Evolutionary conservation across 2,888 invertebrate species (phyloP), one percentile per base, ranked within the genome.

Genomic region (Pachymerium ferrugineum): DNA sequence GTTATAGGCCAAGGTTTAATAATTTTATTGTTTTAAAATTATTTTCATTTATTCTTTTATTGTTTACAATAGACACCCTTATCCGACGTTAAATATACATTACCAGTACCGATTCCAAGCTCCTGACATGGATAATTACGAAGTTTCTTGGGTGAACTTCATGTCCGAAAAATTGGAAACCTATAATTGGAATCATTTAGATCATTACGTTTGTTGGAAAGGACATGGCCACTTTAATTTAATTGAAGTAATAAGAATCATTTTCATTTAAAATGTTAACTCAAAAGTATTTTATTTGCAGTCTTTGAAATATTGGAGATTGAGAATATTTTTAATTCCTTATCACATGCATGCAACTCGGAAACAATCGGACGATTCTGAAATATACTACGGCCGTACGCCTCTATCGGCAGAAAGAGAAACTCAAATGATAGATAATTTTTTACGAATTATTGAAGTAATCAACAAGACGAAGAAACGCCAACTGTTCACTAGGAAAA

Each of bases 141-240:
- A 96, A 82, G 91, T 94, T 42, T 97, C 96, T 0, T 93, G 93
- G 87, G 95, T 95, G 0, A 91, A 94, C 62, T 97, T 97, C 83
- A 91, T 91, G 0, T 94, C 95, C 0, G 96, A 97, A 83, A 94
- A 94, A 81, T 84, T 97, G 73, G 97, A 97, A 83, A 94, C 92
- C 78, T 97, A 93, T 82, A 96, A 94, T 84, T 98, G 97, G 97
- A 97, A 97, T 83, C 94, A 95, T 81, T 88, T 97, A 85, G 97
- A 98, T 84, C 93, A 96, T 82, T 97, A 97, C 81, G 94, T 97
- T 77, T 96, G 96, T 80, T 94, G 94, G 0, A 86, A 94, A 75
- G 97, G 97, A 0, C 95, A 96, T 81, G 92, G 92, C 0, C 95
- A 95, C 81, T 95, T 94, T 84, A 87, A 89, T 31, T 85, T 96